These are phyloP conservation scores for Anolis apletophallus DNA, from an alignment of 2,797 vertebrate genomes.

Conservation along the genomic window DNA sequence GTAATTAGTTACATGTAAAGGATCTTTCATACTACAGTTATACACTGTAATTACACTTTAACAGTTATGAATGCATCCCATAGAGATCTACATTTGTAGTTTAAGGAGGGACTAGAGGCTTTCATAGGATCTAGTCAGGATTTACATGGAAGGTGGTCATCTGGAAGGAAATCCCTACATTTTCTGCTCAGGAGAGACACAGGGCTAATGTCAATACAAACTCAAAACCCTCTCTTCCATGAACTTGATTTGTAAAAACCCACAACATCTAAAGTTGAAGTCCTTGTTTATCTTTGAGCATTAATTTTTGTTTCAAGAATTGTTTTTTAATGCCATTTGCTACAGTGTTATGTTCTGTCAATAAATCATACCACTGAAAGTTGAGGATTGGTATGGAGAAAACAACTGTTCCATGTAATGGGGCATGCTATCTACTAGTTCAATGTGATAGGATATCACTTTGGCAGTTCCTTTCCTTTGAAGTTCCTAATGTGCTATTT, in stretches of 20 bases:
- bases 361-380: neutral
- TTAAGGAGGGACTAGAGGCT: too few relatives aligned
- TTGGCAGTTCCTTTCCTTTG: constrained; percentile 49
- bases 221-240: neutral
- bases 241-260: neutral
- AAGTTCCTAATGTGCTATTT: constrained; percentile 50
- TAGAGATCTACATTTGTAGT: too few relatives aligned
- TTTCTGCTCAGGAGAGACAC: neutral
- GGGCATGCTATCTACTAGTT: constrained; percentile 42
- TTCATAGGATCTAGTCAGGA: neutral
- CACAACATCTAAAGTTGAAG: neutral
- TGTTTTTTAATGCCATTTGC: neutral
- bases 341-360: neutral
- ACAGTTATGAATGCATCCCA: too few relatives aligned
- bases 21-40: too few relatives aligned
- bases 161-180: neutral
- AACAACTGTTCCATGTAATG: neutral
- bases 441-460: constrained; percentile 41
- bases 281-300: neutral
- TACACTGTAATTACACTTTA: too few relatives aligned
- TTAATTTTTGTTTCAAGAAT: neutral
- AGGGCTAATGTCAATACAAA: too few relatives aligned
- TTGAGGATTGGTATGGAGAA: neutral
- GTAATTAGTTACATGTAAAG: neutral
- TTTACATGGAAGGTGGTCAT: too few relatives aligned